phyloP scores from a whole-genome alignment of 2,797 vertebrate species.

The Dermochelys coriacea region DNA sequence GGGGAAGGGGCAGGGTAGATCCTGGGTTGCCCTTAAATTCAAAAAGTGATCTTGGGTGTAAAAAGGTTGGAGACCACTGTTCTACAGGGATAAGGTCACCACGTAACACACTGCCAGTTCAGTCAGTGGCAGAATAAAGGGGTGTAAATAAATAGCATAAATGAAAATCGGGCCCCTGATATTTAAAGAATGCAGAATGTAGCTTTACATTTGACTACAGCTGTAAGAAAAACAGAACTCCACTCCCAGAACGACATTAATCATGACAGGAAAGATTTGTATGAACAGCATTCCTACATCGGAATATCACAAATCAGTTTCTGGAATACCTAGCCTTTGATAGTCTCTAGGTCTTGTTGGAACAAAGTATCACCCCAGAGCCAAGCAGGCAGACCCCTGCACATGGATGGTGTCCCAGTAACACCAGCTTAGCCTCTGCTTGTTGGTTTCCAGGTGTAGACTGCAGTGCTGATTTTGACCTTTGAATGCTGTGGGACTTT shows the following conservation, averaged over 20 bases:
- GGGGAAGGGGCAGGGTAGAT: too few species aligned
- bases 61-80: too few species aligned
- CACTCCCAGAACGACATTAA: neutral
- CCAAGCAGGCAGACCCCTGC: neutral
- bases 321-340: neutral
- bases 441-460: neutral
- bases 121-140: neutral
- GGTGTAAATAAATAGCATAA: neutral
- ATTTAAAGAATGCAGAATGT: neutral
- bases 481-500: neutral
- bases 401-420: neutral
- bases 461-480: neutral
- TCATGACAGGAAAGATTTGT: neutral
- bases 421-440: neutral
- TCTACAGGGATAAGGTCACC: neutral
- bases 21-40: too few species aligned
- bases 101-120: neutral
- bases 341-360: neutral
- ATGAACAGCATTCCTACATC: neutral
- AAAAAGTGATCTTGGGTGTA: too few species aligned
- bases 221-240: neutral
- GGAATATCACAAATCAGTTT: neutral
- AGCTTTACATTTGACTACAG: neutral
- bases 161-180: neutral
- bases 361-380: neutral